Base-by-base conservation (phyloP, 2,797 vertebrate species). In the Periparus ater region DNA sequence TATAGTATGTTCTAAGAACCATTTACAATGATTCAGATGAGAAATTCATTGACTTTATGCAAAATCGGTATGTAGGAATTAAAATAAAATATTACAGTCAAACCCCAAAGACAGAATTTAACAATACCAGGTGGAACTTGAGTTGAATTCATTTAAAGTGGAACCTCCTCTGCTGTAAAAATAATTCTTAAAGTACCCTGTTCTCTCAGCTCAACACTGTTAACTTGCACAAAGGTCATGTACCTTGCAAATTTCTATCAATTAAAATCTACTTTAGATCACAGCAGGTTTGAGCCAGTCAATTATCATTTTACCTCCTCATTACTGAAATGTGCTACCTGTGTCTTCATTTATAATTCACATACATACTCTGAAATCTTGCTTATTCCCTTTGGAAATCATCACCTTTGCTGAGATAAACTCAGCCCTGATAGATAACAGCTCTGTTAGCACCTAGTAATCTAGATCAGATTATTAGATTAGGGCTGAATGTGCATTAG, bases 391-490 rank as follows among this genome's bases (percentile, higher is more conserved):
- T 66, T 73, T 83, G 75, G 80, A 91, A 90, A 88, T 76, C 50
- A 20, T 45, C 0, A 0, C 26, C 38, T 85, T 68, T 14, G 11
- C 79, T 62, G 58, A 71, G 60, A 80, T 53, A 65, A 95, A 94
- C 65, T 82, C 71, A 68, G 45, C 58, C 73, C 45, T 53, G 42
- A 63, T 3, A 90, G 82, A 81, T 50, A 96, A 89, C 77, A 85
- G 76, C 55, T 85, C 94, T 89, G 65, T 93, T 93, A 88, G 86
- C 92, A 89, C 0, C 85, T 32, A 13, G 75, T 89, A 96, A 92
- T 95, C 96, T 78, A 54, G 72, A 91, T 36, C 86, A 95, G 95
- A 95, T 95, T 95, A 97, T 95, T 88, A 94, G 83, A 95, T 95
- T 92, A 94, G 83, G 62, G 29, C 19, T 36, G 87, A 91, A 86